Evolutionary conservation across 92 coral and sea anemone species (phyloP).

Genomic region (Nematostella vectensis): DNA sequence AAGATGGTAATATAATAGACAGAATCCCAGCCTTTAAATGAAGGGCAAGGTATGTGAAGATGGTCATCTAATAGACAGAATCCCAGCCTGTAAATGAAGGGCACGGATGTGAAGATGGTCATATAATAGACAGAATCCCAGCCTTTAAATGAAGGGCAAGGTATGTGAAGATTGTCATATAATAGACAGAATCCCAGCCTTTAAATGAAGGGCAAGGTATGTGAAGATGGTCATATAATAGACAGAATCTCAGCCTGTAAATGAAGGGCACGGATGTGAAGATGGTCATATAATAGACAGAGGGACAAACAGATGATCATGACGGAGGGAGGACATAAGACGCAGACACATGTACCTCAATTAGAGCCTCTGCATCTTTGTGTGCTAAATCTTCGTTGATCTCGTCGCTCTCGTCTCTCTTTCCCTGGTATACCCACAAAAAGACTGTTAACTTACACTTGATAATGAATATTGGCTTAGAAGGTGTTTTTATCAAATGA

Average conservation of each 20-base stretch:
- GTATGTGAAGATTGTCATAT: background rate
- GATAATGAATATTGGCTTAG: background rate
- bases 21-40: background rate
- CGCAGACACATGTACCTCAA: slow-evolving; percentile 74
- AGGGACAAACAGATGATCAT: too few species aligned
- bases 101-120: background rate
- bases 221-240: background rate
- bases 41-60: background rate
- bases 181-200: slow-evolving; percentile 99
- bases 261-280: too few species aligned
- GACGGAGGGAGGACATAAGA: too few species aligned
- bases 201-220: slow-evolving; percentile 5
- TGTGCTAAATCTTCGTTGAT: slow-evolving; percentile 64
- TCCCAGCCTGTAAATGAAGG: slow-evolving; percentile 67
- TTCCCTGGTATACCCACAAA: too few species aligned
- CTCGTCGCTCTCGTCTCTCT: slow-evolving; percentile 58
- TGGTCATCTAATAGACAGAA: too few species aligned
- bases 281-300: too few species aligned
- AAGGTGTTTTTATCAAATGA: background rate
- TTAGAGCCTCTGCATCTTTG: slow-evolving; percentile 80
- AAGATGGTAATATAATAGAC: background rate
- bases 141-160: too few species aligned
- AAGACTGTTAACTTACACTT: too few species aligned
- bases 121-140: background rate
- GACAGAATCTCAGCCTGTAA: background rate